Percentiles rank a stretch among this genome's conserved stretches.
These are phyloP conservation scores for Otolemur crassicaudatus DNA, from an alignment of 2,797 vertebrate species.

Conservation along the genomic window DNA sequence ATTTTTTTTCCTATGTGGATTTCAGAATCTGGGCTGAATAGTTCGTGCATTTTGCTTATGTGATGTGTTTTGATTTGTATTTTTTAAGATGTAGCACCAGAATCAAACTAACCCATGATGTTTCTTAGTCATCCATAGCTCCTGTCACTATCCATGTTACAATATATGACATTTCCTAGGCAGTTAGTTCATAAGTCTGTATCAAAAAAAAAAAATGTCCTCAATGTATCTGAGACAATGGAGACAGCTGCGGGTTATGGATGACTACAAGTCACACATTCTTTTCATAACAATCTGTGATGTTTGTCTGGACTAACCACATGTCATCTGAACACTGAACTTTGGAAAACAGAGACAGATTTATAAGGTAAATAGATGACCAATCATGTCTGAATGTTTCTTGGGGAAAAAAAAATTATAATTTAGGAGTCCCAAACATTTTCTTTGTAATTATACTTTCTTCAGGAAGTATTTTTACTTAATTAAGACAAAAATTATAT, in stretches of 20 bases:
- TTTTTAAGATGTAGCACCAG: slow-evolving; percentile 50
- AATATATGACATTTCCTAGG: slow-evolving; percentile 51
- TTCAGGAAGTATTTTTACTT: not conserved
- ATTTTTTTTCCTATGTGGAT: slow-evolving; percentile 37
- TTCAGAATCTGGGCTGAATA: slow-evolving; percentile 49
- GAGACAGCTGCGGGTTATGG: slow-evolving; percentile 41
- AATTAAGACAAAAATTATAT: not conserved
- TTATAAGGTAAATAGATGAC: slow-evolving; percentile 66
- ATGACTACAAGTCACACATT: not conserved
- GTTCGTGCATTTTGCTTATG: not conserved
- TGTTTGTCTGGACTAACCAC: slow-evolving; percentile 46
- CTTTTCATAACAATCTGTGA: slow-evolving; percentile 58
- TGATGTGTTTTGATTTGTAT: slow-evolving; percentile 54
- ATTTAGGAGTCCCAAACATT: not conserved
- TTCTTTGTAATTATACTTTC: not conserved
- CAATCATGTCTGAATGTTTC: slow-evolving; percentile 22
- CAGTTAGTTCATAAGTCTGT: not conserved
- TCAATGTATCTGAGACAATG: slow-evolving; percentile 1
- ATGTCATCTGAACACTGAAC: slow-evolving; percentile 44
- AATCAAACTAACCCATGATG: slow-evolving; percentile 38
- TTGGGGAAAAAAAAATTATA: not conserved
- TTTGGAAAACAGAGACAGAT: slow-evolving; percentile 24
- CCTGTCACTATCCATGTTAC: slow-evolving; percentile 35
- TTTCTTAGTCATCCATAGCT: not conserved
- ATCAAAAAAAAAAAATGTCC: not conserved